Conservation (phyloP, 2,113 vertebrate genomes). For the Tricholaema leucomelas region DNA sequence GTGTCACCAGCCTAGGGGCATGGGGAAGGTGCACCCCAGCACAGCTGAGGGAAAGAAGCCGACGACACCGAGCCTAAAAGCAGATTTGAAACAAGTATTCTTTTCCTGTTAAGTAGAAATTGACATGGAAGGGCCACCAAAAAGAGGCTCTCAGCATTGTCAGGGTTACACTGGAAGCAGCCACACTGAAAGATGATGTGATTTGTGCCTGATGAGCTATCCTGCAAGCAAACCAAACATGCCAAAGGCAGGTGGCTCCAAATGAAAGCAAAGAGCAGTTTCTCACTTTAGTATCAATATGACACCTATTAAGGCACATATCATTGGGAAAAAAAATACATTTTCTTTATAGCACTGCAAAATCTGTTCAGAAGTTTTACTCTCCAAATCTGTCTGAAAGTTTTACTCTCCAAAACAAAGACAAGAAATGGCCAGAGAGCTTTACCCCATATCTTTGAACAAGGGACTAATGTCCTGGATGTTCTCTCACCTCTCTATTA, state of each 20-base stretch:
- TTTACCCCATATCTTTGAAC: background rate
- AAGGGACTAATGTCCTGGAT: background rate
- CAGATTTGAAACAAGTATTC: background rate
- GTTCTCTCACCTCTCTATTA: background rate
- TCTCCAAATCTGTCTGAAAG: too few relatives aligned
- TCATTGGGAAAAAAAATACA: background rate
- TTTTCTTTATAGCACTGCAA: background rate
- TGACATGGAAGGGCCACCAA: background rate
- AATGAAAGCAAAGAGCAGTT: background rate
- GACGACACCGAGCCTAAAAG: background rate
- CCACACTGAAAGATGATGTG: rapidly evolving
- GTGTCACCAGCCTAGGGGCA: rapidly evolving
- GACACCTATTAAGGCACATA: background rate
- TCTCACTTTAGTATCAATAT: background rate
- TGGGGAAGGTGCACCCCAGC: background rate
- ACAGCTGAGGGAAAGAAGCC: background rate
- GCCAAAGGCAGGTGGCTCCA: background rate
- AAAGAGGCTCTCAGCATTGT: background rate
- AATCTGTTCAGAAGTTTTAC: background rate
- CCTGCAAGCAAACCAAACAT: background rate
- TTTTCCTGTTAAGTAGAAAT: background rate
- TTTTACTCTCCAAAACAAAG: background rate
- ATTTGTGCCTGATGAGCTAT: background rate
- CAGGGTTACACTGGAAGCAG: background rate
- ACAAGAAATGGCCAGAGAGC: background rate